Evolutionary conservation across 2,888 invertebrate genomes (phyloP).

Genomic region (Spilosoma lubricipeda): DNA sequence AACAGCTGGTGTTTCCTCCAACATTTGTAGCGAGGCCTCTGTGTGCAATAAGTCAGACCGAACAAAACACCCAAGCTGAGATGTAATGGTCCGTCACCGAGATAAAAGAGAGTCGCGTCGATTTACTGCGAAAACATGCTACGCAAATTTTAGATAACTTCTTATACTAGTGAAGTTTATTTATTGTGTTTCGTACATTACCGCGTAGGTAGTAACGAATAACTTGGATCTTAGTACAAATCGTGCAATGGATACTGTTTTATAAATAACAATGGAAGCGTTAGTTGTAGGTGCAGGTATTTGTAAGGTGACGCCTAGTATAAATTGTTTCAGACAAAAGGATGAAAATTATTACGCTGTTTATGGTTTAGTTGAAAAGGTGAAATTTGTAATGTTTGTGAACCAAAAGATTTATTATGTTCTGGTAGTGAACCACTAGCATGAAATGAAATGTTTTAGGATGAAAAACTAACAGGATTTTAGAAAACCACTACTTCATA

Average conservation of each 20-base stretch:
- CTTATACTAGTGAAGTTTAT: neutral
- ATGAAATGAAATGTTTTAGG: neutral
- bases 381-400: slow-evolving; percentile 11
- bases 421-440: neutral
- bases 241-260: slow-evolving; percentile 8
- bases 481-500: neutral
- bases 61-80: slow-evolving; percentile 36
- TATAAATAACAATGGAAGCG: slow-evolving; percentile 22
- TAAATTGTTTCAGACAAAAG: slow-evolving; percentile 22
- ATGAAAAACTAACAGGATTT: neutral
- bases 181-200: neutral
- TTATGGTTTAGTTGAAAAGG: slow-evolving; percentile 10
- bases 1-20: slow-evolving; percentile 34
- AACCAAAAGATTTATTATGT: slow-evolving; percentile 8
- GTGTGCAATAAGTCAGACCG: slow-evolving; percentile 38
- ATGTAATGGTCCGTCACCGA: slow-evolving; percentile 42
- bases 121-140: slow-evolving; percentile 29
- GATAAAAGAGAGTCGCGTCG: slow-evolving; percentile 36
- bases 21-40: slow-evolving; percentile 7
- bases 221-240: neutral
- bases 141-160: slow-evolving; percentile 25
- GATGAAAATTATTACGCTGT: slow-evolving; percentile 22
- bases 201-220: neutral
- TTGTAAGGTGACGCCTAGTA: neutral
- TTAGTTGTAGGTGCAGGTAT: neutral